Base-by-base conservation (phyloP, 2,888 invertebrate genomes). In the Leuctra nigra region DNA sequence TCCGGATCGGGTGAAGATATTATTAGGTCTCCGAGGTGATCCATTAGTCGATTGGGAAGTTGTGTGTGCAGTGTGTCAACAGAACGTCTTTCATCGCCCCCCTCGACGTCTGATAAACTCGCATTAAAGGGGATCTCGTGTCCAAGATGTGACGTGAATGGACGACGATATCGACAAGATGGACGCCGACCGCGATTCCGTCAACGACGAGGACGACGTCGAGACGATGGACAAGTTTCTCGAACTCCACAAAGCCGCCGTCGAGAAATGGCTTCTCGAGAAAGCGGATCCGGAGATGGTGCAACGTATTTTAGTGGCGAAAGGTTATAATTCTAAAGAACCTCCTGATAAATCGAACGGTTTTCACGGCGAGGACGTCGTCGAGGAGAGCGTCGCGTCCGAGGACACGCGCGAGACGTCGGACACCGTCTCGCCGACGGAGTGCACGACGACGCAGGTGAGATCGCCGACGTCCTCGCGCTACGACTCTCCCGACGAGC, bases 211-310 rank as follows among this genome's bases (percentile, higher is more conserved):
- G 23, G 25, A 24, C 13, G 47, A 47, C 13, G 25, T n/a, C 2
- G 4, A 24, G 4, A 16, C 23, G 24, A 7, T 50, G 50, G 50
- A 50, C 50, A 54, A 14, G 48, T 57, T 11, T 39, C 56, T 59
- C 1, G 56, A 56, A 25, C 16, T 41, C 14, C 55, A 56, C 29
- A 54, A 50, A 20, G 54, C 22, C 16, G 55, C 48, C 50, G 61
- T 68, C 9, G 89, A 90, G 69, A 79, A 80, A 66, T 91, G 89
- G 86, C 73, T 91, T 62, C 79, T 80, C 55, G 87, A 90, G 63
- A 84, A 84, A 68, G 90, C 90, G 7, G 79, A 80, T 57, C 73
- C 78, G 1, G 85, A 86, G 62, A 79, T 84, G 62, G 73, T 83
- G 61, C 75, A 77, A 62, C 76, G 80, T 65, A 69, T 86, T 67